Conservation (phyloP, 2,888 invertebrate species). For the Brenthis ino region DNA sequence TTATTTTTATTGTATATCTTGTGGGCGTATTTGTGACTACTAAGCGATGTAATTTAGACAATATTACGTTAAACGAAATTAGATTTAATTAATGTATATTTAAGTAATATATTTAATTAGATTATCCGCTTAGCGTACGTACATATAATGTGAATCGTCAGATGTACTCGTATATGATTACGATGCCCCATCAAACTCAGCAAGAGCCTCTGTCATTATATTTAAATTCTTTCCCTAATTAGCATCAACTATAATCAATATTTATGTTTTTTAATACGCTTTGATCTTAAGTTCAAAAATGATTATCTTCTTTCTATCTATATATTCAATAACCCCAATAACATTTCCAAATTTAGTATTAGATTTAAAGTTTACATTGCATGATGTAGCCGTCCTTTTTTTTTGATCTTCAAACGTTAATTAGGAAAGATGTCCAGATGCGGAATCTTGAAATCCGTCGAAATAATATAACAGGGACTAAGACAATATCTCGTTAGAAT, state of each 20-base stretch:
- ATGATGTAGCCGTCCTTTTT: conserved; percentile 42
- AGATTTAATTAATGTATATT: conserved; percentile 37
- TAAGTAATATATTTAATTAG: conserved; percentile 34
- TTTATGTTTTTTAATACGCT: no score
- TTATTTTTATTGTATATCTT: conserved; percentile 64
- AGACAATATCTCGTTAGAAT: conserved; percentile 68
- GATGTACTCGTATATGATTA: conserved; percentile 22
- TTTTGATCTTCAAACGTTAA: conserved; percentile 24
- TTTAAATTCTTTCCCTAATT: neutral
- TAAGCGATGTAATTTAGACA: conserved; percentile 72
- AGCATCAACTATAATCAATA: no score
- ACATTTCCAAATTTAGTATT: conserved; percentile 5
- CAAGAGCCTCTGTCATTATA: conserved; percentile 10
- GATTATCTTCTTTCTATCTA: no score
- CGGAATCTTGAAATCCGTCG: conserved; percentile 54
- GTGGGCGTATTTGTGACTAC: conserved; percentile 60
- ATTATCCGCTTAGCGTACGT: conserved; percentile 36
- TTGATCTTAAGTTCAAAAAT: no score
- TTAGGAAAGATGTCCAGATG: conserved; percentile 27
- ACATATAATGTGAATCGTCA: conserved; percentile 26
- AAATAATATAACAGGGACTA: conserved; percentile 72
- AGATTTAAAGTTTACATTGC: conserved; percentile 28
- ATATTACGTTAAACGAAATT: conserved; percentile 67
- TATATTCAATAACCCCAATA: no score
- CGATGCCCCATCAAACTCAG: neutral